These are phyloP conservation scores for Hyles euphorbiae DNA, from an alignment of 1,140 invertebrate species.

Conservation along the genomic window DNA sequence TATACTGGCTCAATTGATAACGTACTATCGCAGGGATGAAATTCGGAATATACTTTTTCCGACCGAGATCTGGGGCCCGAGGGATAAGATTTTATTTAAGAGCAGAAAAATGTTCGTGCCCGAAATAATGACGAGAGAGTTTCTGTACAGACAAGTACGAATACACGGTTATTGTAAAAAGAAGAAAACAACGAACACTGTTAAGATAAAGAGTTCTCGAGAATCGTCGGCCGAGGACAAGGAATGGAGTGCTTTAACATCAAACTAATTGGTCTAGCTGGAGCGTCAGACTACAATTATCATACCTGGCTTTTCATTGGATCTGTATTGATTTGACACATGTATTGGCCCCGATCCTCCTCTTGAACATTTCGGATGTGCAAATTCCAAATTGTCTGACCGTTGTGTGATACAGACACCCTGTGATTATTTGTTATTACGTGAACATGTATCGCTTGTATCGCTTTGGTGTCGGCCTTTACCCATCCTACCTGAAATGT, in stretches of 20 bases:
- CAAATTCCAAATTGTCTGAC: slow-evolving; percentile 88
- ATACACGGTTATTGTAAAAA: slow-evolving; percentile 43
- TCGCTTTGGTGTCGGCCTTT: slow-evolving; percentile 90
- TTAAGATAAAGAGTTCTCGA: slow-evolving; percentile 9
- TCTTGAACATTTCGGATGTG: slow-evolving; percentile 88
- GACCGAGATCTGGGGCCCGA: slow-evolving; percentile 46
- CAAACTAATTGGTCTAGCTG: slow-evolving; percentile 30
- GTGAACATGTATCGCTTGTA: slow-evolving; percentile 92
- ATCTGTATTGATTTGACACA: slow-evolving; percentile 90
- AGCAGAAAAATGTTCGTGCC: slow-evolving; percentile 66
- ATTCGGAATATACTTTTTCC: slow-evolving; percentile 32
- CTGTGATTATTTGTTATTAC: slow-evolving; percentile 92
- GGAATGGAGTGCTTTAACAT: slow-evolving; percentile 50
- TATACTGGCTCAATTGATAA: slow-evolving; percentile 31
- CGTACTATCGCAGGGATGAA: slow-evolving; percentile 23
- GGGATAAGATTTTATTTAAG: slow-evolving; percentile 43
- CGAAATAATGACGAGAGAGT: slow-evolving; percentile 67
- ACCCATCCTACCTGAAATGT: slow-evolving; percentile 86
- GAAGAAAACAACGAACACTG: slow-evolving; percentile 13
- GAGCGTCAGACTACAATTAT: slow-evolving; percentile 4
- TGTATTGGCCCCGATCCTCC: slow-evolving; percentile 88
- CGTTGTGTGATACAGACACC: slow-evolving; percentile 86
- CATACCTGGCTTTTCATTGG: slow-evolving; percentile 89
- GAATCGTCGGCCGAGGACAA: slow-evolving; percentile 23
- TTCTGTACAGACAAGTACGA: slow-evolving; percentile 61